Conservation (phyloP, 1,140 invertebrate genomes). For the Cyclargus thomasi region DNA sequence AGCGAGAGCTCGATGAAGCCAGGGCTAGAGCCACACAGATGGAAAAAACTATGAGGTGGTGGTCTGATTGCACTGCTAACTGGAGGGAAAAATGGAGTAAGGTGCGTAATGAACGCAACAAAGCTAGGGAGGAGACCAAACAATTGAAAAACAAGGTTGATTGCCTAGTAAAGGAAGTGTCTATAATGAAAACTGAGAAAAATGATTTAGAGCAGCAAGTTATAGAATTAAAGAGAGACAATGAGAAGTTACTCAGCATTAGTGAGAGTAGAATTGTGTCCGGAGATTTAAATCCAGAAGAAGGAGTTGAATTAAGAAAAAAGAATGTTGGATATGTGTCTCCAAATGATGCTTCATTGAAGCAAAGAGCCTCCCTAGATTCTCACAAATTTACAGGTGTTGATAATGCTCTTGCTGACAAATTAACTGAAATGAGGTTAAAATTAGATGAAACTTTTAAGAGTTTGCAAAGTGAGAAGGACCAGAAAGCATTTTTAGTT, state of each 20-base stretch:
- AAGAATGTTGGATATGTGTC: conserved; percentile 53
- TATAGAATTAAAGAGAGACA: conserved; percentile 53
- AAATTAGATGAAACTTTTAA: conserved; percentile 59
- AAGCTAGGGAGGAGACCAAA: conserved; percentile 90
- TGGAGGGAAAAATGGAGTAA: conserved; percentile 97
- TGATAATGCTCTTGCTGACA: conserved; percentile 58
- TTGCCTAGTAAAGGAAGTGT: conserved; percentile 84
- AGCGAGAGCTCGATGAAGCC: conserved; percentile 91
- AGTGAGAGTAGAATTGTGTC: conserved; percentile 62
- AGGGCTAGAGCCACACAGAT: conserved; percentile 94
- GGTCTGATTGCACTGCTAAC: conserved; percentile 85
- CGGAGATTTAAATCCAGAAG: conserved; percentile 52
- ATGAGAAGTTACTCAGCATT: conserved; percentile 63
- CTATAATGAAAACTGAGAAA: conserved; percentile 85
- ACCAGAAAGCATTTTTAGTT: conserved; percentile 58
- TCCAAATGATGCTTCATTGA: conserved; percentile 42
- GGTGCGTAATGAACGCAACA: conserved; percentile 85
- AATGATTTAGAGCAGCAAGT: conserved; percentile 84
- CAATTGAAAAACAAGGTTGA: conserved; percentile 88
- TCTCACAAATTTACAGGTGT: conserved; percentile 66
- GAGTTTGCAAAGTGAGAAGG: conserved; percentile 59
- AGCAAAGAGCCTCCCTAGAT: conserved; percentile 59
- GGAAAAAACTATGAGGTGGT: conserved; percentile 99
- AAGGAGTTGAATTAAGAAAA: conserved; percentile 58
- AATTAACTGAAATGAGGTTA: conserved; percentile 57